Percentiles rank a stretch among this genome's conserved stretches.
phyloP scores from a whole-genome alignment of 2,797 vertebrate species.

The Rhadinocentrus ornatus region DNA sequence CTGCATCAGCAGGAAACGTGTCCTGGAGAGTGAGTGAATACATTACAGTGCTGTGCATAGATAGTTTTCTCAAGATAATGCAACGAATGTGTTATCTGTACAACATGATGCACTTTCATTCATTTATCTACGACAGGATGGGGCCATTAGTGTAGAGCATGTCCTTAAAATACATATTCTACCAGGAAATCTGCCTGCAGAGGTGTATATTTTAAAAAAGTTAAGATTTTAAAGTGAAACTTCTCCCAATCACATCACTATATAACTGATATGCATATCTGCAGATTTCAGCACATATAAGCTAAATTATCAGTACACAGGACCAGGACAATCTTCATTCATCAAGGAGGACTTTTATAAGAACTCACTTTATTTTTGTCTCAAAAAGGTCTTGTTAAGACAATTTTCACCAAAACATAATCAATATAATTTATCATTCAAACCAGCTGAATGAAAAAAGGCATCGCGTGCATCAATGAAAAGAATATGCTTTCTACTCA shows the following conservation, averaged over 20 bases:
- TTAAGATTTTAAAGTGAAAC: constrained; percentile 19
- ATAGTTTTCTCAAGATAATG: constrained; percentile 62
- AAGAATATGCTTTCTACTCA: too few relatives aligned
- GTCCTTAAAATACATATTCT: constrained; percentile 46
- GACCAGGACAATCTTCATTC: neutral
- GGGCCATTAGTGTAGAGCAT: constrained; percentile 44
- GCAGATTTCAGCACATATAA: neutral
- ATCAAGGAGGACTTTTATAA: neutral
- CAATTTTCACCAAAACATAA: too few relatives aligned
- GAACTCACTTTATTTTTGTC: too few relatives aligned
- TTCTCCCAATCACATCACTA: constrained; percentile 26
- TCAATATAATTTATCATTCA: too few relatives aligned
- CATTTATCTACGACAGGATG: constrained; percentile 55
- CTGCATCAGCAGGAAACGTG: constrained; percentile 61
- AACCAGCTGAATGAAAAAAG: too few relatives aligned
- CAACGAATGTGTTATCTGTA: constrained; percentile 43
- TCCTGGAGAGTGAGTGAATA: constrained; percentile 47
- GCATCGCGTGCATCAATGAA: too few relatives aligned
- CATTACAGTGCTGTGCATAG: constrained; percentile 38
- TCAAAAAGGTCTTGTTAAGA: too few relatives aligned
- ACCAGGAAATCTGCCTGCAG: constrained; percentile 18
- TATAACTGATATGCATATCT: neutral
- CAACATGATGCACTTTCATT: constrained; percentile 43
- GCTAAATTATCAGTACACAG: neutral
- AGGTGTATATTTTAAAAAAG: constrained; percentile 2